Percentiles rank a stretch among this genome's conserved stretches.
Conservation (phyloP, 2,888 invertebrate species). For the Sinhomidia bicolor region DNA sequence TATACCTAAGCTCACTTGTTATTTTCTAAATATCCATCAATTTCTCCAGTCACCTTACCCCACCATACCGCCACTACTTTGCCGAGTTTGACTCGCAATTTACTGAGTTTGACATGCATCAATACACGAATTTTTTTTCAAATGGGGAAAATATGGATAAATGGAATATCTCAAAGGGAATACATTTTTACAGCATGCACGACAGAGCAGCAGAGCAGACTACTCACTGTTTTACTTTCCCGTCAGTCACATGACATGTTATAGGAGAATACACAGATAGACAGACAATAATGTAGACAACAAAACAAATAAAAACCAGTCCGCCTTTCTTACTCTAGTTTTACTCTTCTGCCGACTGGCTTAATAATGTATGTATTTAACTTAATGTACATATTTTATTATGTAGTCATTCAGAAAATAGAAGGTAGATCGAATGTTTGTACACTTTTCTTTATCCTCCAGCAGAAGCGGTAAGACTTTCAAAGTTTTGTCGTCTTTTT, state of each 20-base stretch:
- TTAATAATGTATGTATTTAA: too few relatives aligned
- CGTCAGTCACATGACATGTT: not conserved
- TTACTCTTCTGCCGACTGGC: too few relatives aligned
- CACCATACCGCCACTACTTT: not conserved
- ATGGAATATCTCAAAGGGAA: not conserved
- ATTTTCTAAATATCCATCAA: not conserved
- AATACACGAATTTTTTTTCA: constrained; percentile 42
- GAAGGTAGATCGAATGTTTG: too few relatives aligned
- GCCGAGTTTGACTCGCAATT: not conserved
- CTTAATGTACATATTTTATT: too few relatives aligned
- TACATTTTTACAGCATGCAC: not conserved
- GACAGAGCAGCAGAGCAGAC: too few relatives aligned
- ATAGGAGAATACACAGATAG: not conserved
- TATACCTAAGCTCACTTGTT: not conserved
- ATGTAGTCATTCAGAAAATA: too few relatives aligned
- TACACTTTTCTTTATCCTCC: too few relatives aligned
- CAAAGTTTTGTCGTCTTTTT: too few relatives aligned
- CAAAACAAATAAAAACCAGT: too few relatives aligned
- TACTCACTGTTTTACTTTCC: not conserved
- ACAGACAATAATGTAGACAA: too few relatives aligned
- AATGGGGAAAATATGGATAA: not conserved
- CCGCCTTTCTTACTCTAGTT: too few relatives aligned
- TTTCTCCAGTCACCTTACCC: not conserved
- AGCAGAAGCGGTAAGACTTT: too few relatives aligned
- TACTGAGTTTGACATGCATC: constrained; percentile 58